Evolutionary conservation across 2,797 vertebrate genomes (phyloP), one percentile per base, ranked within the genome.

Genomic region (Peromyscus aztecus): DNA sequence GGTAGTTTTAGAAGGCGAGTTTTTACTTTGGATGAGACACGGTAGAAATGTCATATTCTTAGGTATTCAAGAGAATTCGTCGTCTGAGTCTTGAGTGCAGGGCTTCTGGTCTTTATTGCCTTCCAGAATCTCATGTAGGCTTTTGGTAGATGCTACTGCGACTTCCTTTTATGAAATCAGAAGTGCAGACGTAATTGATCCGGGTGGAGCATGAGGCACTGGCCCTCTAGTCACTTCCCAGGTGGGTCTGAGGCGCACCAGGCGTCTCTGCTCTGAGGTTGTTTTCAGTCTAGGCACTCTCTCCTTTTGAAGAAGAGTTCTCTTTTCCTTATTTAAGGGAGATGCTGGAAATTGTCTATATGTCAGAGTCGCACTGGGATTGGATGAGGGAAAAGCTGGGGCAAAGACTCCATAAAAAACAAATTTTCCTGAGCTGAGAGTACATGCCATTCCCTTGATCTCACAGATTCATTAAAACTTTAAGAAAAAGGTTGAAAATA

Each of bases 351-450:
- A 91, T 88, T 59, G 91, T 89, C 49, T 76, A 0, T 91, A 17
- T 83, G 57, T 89, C 78, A 96, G 65, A 88, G 46, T 2, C 71
- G 34, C 57, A 34, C 61, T 4, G n/a, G 63, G 40, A n/a, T 86
- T 46, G 11, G 71, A 46, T 94, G 57, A 94, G 87, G 27, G 59
- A 71, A 77, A 86, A 80, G 17, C 49, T 52, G n/a, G 65, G 34
- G 24, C 59, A 81, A 65, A 94, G 57, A 92, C 85, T 92, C 75
- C 13, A 2, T 90, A 84, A 77, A 93, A 90, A 90, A 46, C 17
- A 59, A 81, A 21, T 92, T 96, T 97, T 96, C 82, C 80, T 24
- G 88, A 85, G 65, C 89, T n/a, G 88, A 89, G 77, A 89, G 27
- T 12, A 67, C 63, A 69, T 24, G 6, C 24, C 37, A 5, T 78